Evolutionary conservation across 2,113 vertebrate species (phyloP).

Genomic region (Steatornis caripensis): DNA sequence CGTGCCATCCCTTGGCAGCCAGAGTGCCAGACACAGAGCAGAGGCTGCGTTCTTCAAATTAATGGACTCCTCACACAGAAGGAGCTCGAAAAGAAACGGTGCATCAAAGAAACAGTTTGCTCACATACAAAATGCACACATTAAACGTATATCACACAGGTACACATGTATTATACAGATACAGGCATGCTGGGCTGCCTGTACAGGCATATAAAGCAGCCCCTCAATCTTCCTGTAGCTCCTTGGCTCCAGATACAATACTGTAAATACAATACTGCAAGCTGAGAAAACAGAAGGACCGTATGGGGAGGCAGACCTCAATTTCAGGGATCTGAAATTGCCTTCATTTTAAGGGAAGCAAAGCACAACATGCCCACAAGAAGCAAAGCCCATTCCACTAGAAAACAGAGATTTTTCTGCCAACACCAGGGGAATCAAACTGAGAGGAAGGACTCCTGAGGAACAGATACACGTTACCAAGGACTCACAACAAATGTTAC

Average conservation of each 20-base stretch:
- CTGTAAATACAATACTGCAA: too few relatives aligned
- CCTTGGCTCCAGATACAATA: accelerated
- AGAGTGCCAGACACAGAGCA: neutral
- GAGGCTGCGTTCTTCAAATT: neutral
- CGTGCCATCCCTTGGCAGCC: neutral
- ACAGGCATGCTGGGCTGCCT: neutral
- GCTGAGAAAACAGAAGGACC: neutral
- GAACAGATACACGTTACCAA: neutral
- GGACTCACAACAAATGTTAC: neutral
- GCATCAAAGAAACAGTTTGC: neutral
- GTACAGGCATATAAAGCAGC: neutral
- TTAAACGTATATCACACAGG: neutral
- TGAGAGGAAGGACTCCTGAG: neutral
- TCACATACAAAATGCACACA: neutral
- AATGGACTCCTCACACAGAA: neutral
- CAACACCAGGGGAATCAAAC: neutral
- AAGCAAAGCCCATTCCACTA: neutral
- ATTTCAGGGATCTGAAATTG: neutral
- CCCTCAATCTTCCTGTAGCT: neutral
- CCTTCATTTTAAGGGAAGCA: neutral
- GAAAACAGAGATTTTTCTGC: neutral
- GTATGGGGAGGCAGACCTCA: neutral
- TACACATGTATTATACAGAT: neutral
- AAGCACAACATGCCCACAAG: neutral
- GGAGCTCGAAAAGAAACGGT: neutral